phyloP scores from a whole-genome alignment of 1,140 invertebrate species.

The Pseudomyrmex gracilis region DNA sequence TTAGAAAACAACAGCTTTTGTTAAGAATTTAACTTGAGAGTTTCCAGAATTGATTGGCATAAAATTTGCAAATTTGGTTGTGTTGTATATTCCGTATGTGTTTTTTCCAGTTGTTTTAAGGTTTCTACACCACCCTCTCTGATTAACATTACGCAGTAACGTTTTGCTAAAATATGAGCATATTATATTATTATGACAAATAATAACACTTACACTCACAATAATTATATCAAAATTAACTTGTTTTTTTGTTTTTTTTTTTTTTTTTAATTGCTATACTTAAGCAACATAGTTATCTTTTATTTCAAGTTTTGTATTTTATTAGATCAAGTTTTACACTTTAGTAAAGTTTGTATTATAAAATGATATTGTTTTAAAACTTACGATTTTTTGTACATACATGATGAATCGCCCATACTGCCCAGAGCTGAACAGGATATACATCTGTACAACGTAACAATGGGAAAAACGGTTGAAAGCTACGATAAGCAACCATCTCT shows the following conservation, averaged over 20 bases:
- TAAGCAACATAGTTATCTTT: not conserved
- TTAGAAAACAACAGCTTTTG: constrained; percentile 66
- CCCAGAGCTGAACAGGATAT: constrained; percentile 92
- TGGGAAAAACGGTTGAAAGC: constrained; percentile 92
- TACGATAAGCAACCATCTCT: constrained; percentile 94
- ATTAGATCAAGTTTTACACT: constrained; percentile 11
- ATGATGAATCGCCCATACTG: constrained; percentile 94
- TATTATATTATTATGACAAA: constrained; percentile 20
- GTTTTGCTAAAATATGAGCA: constrained; percentile 87
- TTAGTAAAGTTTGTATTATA: constrained; percentile 15
- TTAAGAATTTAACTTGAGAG: constrained; percentile 82
- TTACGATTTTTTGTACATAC: constrained; percentile 93
- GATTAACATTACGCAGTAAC: constrained; percentile 90
- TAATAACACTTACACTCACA: not conserved
- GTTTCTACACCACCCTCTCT: constrained; percentile 88
- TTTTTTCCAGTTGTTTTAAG: constrained; percentile 83
- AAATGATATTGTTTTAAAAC: constrained; percentile 66
- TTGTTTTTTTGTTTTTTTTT: not conserved
- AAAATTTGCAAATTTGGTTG: constrained; percentile 82
- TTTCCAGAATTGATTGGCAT: constrained; percentile 84
- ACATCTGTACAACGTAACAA: constrained; percentile 87
- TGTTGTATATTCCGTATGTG: constrained; percentile 78
- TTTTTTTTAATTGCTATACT: not conserved
- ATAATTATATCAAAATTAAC: constrained; percentile 23
- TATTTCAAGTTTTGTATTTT: not conserved